A percentile compares a stretch with the other conserved stretches of the same genome.
These are phyloP conservation scores for Plebejus melissa DNA, from an alignment of 2,888 invertebrate genomes.

Conservation along the genomic window DNA sequence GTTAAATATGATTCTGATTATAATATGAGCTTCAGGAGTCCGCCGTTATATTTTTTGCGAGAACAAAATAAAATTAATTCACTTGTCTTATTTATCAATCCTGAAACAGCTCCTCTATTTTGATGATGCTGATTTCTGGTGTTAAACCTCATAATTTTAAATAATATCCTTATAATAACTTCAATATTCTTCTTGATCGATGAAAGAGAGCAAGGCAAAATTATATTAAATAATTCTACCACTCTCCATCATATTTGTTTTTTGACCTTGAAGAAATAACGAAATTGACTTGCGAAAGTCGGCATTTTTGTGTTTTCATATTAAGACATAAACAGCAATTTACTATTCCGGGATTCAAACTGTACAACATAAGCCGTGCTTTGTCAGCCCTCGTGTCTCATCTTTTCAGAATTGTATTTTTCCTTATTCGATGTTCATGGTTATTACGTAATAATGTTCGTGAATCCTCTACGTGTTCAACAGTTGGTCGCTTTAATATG, in stretches of 20 bases:
- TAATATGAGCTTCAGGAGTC: too few species aligned
- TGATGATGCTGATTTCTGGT: too few species aligned
- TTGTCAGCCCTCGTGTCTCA: not conserved
- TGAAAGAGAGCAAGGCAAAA: not conserved
- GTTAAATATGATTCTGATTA: not conserved
- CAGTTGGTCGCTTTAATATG: not conserved
- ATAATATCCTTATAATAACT: not conserved
- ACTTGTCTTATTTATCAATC: too few species aligned
- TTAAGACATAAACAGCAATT: not conserved
- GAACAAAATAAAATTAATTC: too few species aligned
- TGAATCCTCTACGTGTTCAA: not conserved
- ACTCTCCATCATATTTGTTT: not conserved
- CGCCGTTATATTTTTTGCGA: too few species aligned
- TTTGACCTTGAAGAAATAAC: not conserved
- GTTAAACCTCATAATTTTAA: too few species aligned
- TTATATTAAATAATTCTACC: not conserved
- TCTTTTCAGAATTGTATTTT: not conserved
- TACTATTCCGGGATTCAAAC: not conserved
- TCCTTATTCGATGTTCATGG: not conserved
- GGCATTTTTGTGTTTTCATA: not conserved
- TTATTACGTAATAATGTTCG: not conserved
- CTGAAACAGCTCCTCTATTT: too few species aligned
- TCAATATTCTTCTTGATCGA: too few species aligned
- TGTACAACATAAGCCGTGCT: not conserved
- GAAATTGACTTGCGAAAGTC: not conserved